Evolutionary conservation across 2,888 invertebrate genomes (phyloP), one percentile per base, ranked within the genome.

Genomic region (Osmoderma eremita): DNA sequence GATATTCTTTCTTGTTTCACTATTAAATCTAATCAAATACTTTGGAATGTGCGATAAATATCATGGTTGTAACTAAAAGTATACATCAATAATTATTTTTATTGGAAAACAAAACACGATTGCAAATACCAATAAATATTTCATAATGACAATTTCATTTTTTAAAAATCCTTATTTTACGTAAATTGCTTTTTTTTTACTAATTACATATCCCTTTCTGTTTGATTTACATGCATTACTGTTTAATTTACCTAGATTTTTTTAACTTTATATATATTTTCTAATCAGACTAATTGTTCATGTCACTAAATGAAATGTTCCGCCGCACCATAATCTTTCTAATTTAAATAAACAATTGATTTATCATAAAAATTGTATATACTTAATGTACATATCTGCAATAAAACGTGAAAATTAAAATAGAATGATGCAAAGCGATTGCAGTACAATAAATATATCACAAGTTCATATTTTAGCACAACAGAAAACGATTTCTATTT

Each of bases 391-490:
- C 4, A 36, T 36, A 53, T 18, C 17, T 13, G 8, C 22, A 36
- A 53, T 10, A 36, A 36, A 30, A 13, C 36, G 17, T 30, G 12
- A 17, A 17, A 53, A 17, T 36, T 36, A 36, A 36, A 30, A 30
- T 8, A 30, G 10, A 30, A 30, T 4, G 1, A 36, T 17, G 17
- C 10, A 10, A 53, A 13, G 1, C 17, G 30, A 36, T 17, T 18
- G 17, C n/a, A 50, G n/a, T n/a, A 18, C 17, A 53, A 53, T 53
- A 53, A 53, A 53, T 53, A 53, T 53, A 53, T 53, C 53, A 53
- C 53, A 53, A 36, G 30, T 24, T 15, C 12, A 15, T 8, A 53
- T 30, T 53, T 53, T 36, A 53, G 53, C 53, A 53, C 53, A 36
- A 51, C 15, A 30, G 51, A n/a, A 13, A 20, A 51, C 13, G 30